Evolutionary conservation across 2,888 invertebrate species (phyloP).

Genomic region (Cryptosula pallasiana): DNA sequence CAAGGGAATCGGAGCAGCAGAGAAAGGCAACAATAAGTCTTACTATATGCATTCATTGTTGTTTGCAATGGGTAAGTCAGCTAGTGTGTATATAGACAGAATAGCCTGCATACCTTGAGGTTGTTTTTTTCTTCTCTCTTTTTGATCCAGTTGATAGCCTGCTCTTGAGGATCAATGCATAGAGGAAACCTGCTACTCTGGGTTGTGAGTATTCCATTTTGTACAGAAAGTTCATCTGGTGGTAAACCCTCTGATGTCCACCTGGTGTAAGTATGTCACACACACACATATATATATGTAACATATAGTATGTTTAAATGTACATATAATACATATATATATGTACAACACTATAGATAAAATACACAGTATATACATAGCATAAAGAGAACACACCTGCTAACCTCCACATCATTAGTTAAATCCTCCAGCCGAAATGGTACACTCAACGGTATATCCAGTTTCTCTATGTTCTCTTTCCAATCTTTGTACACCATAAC

Average conservation of each 20-base stretch:
- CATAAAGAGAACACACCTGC: conserved; percentile 1
- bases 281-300: too few relatives aligned
- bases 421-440: conserved; percentile 16
- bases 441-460: background rate
- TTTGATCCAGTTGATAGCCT: conserved; percentile 29
- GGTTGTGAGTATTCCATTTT: conserved; percentile 29
- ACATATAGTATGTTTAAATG: background rate
- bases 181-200: conserved; percentile 28
- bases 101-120: conserved; percentile 25
- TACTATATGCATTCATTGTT: too few relatives aligned
- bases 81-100: too few relatives aligned
- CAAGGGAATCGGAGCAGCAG: too few relatives aligned
- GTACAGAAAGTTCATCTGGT: conserved; percentile 28
- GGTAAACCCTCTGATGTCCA: conserved; percentile 30
- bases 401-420: conserved; percentile 25
- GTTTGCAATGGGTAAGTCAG: too few relatives aligned
- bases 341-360: too few relatives aligned
- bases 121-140: conserved; percentile 28
- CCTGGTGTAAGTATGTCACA: conserved; percentile 18
- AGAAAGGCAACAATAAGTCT: too few relatives aligned
- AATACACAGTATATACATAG: too few relatives aligned
- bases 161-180: conserved; percentile 30
- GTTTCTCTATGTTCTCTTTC: background rate
- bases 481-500: conserved; percentile 18
- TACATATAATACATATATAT: too few relatives aligned